phyloP scores from a whole-genome alignment of 2,797 vertebrate genomes.

The Liasis olivaceus region DNA sequence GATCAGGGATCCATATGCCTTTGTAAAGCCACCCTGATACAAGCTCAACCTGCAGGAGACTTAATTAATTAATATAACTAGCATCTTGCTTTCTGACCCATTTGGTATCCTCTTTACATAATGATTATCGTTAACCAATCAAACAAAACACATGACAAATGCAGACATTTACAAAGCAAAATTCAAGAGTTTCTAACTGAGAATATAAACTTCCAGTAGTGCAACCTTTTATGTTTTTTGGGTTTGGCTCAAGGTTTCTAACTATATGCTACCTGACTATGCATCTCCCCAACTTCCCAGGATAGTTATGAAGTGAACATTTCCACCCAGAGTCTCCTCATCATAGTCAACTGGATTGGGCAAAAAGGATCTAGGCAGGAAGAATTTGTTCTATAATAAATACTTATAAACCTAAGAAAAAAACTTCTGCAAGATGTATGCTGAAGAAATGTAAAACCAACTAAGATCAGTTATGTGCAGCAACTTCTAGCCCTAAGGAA shows the following conservation, averaged over 20 bases:
- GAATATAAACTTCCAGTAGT: neutral
- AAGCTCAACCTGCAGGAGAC: neutral
- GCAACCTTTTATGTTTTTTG: neutral
- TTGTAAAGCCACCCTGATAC: neutral
- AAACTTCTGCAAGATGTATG: neutral
- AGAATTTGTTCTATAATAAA: neutral
- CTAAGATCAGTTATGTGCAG: neutral
- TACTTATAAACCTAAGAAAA: neutral
- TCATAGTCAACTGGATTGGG: neutral
- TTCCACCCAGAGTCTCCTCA: neutral
- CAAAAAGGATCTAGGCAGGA: neutral
- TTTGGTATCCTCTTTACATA: neutral
- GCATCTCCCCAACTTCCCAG: neutral
- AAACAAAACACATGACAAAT: neutral
- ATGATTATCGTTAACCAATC: neutral
- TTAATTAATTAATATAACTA: neutral
- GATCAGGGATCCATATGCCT: neutral
- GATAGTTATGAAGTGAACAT: neutral
- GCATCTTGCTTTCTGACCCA: neutral
- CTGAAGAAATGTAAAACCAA: neutral
- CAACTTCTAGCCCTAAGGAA: neutral
- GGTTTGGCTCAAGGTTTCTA: neutral
- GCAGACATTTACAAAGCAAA: neutral
- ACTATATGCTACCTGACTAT: neutral
- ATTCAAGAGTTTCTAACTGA: neutral